phyloP scores from a whole-genome alignment of 2,113 vertebrate species.

The Macrotus californicus region DNA sequence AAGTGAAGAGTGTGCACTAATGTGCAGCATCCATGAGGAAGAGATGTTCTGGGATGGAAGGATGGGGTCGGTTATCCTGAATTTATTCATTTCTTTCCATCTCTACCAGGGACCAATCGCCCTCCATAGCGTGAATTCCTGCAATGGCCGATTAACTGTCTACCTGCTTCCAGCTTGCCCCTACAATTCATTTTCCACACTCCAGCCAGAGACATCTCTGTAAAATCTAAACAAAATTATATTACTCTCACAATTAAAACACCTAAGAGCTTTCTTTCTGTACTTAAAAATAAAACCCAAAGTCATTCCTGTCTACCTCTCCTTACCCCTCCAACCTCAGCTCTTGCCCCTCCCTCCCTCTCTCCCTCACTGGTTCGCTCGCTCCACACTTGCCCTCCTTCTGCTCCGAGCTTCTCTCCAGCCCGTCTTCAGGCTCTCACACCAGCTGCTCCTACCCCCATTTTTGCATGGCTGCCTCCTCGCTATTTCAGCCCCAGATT shows the following conservation, averaged over 20 bases:
- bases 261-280: neutral
- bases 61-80: neutral
- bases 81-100: neutral
- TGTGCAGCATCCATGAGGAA: neutral
- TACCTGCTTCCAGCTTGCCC: neutral
- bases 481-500: neutral
- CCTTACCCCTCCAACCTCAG: neutral
- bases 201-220: neutral
- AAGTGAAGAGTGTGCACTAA: neutral
- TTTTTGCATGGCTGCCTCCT: neutral
- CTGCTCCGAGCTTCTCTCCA: neutral
- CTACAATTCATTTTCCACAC: neutral
- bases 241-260: neutral
- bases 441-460: neutral
- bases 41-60: neutral
- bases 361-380: neutral
- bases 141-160: neutral
- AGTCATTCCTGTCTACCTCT: neutral
- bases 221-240: neutral
- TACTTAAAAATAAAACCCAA: neutral
- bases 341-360: neutral
- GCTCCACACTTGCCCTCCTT: neutral
- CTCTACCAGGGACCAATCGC: neutral
- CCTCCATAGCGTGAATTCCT: rapidly evolving
- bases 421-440: neutral